Evolutionary conservation across 2,888 invertebrate species (phyloP), one percentile per base, ranked within the genome.

Genomic region (Leucozona laternaria): DNA sequence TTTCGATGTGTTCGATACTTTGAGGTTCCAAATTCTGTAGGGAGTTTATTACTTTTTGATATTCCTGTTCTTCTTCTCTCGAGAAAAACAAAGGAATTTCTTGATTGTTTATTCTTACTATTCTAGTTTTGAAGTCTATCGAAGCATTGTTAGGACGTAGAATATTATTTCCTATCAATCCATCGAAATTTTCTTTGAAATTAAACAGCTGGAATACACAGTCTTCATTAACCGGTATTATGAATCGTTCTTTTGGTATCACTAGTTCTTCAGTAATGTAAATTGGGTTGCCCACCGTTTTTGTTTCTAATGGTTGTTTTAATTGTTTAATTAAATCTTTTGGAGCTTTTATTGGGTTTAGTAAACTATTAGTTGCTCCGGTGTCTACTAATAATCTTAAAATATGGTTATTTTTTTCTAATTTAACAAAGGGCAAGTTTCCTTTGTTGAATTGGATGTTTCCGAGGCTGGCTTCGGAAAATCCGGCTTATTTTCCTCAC

Each of bases 331-430:
- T 20, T 2, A 28, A 55, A 37, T 43, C 3, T 28, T 5, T n/a
- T 43, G 28, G 53, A 15, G 37, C 25, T 20, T 55, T 31, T 31
- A 40, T 10, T 57, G 25, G 11, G 28, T 57, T 70, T 28, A 60
- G 22, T 7, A 31, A 15, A 28, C 72, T 72, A 50, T 60, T 73
- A 31, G 37, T 73, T 20, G 57, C 48, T n/a, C 45, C 34, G 15
- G 60, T n/a, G 60, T 60, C 55, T 17, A 72, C 45, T 31, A 28
- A n/a, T 2, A 50, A 5, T 17, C n/a, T 45, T 45, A 45, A 45
- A 6, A 31, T 31, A 37, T 37, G 10, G 10, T 37, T 37, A 11
- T 37, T 37, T 11, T 37, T 37, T 37, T 37, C 2, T 55, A 55
- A 28, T 13, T 25, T 25, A 55, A 55, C 5, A 55, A 55, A 55